phyloP scores from a whole-genome alignment of 2,888 invertebrate genomes.

The Agriopis aurantiaria region DNA sequence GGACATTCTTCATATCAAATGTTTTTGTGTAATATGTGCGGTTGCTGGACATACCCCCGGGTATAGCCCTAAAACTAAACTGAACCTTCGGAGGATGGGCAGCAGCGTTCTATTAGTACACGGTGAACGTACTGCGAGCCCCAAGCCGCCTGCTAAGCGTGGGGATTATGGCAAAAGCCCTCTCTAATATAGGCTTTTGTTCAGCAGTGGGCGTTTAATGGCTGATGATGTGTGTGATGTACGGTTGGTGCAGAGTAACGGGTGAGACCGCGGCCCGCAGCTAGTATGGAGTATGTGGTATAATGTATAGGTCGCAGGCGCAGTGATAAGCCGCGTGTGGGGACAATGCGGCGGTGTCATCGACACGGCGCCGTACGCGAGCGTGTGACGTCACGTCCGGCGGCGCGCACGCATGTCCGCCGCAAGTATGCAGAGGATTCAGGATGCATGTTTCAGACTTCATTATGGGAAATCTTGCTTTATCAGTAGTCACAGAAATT shows the following conservation, averaged over 20 bases:
- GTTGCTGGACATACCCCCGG: too few relatives aligned
- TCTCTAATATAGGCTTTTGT: too few relatives aligned
- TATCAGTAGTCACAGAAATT: neutral
- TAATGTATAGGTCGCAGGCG: constrained; percentile 16
- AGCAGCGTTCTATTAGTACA: too few relatives aligned
- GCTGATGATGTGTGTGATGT: neutral
- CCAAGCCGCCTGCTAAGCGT: too few relatives aligned
- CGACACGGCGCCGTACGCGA: constrained; percentile 65
- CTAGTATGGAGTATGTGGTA: constrained; percentile 2
- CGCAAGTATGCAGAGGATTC: neutral
- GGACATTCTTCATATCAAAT: too few relatives aligned
- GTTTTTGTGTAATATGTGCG: too few relatives aligned
- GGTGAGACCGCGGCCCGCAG: neutral
- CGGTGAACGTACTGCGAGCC: too few relatives aligned
- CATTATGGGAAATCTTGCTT: neutral
- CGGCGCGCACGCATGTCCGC: constrained; percentile 42
- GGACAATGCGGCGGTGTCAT: constrained; percentile 62
- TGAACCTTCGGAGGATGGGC: too few relatives aligned
- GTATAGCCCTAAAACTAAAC: too few relatives aligned
- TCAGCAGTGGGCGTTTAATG: too few relatives aligned
- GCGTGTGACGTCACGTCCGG: constrained; percentile 63
- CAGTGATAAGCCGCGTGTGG: constrained; percentile 42
- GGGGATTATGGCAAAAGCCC: too few relatives aligned
- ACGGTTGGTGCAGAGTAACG: neutral
- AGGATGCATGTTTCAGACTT: constrained; percentile 12